Base-by-base conservation (phyloP, 1,140 invertebrate genomes). In the Solen grandis region DNA sequence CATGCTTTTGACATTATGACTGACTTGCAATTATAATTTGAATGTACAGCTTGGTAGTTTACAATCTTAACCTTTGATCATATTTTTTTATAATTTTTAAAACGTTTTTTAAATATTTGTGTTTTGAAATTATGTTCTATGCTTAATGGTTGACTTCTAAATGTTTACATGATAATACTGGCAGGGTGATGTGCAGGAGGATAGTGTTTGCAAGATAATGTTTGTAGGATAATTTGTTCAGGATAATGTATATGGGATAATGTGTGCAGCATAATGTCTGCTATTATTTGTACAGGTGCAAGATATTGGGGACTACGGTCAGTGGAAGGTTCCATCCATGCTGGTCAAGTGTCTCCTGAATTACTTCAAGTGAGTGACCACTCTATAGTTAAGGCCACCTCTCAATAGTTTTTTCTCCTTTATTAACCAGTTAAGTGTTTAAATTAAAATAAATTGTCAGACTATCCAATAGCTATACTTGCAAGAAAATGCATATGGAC, bases 261-360 rank as follows among this genome's bases (percentile, higher is more conserved):
- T n/a, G n/a, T n/a, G n/a, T n/a, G n/a, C n/a, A n/a, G n/a, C n/a
- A n/a, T n/a, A n/a, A n/a, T n/a, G n/a, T n/a, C n/a, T n/a, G n/a
- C n/a, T n/a, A n/a, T 29, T 69, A 50, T 52, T 25, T 52, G 29
- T 63, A 36, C 35, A 78, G 75, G 75, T 85, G 38, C 70, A 89
- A 84, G 88, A 90, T 72, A 83, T 76, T 25, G 35, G 87, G 62
- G 96, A 97, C 77, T 97, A 95, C 84, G 94, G 94, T 0, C 96
- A 97, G 77, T 98, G 97, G 97, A 97, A 97, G 88, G 96, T 98
- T 87, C 97, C 97, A 0, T 92, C 93, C 63, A 92, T 98, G 33
- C 94, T 99, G 29, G 96, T 97, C 13, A 97, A 98, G 90, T 97
- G 98, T 87, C 92, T 99, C 2, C 91, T 99, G 0, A 95, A 96